Percentiles rank a stretch among this genome's conserved stretches.
Conservation (phyloP, 2,888 invertebrate genomes). For the Scaptomyza reducta region DNA sequence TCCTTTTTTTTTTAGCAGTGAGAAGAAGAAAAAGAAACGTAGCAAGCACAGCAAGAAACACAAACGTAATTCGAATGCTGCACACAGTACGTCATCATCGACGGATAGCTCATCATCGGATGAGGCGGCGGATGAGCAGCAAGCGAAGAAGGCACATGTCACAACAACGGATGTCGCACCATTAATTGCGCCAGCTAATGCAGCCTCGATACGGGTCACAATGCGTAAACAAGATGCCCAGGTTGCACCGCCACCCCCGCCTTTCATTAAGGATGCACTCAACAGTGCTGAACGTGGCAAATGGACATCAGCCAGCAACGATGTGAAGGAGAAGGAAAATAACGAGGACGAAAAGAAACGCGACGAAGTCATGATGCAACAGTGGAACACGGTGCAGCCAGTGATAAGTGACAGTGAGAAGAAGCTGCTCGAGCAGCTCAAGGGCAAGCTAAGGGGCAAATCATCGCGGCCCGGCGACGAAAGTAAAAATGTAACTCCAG, state of each 20-base stretch:
- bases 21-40: constrained; percentile 85
- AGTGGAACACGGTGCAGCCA: constrained; percentile 86
- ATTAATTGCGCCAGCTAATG: constrained; percentile 50
- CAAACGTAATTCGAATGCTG: constrained; percentile 63
- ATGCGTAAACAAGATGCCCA: constrained; percentile 85
- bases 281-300: constrained; percentile 64
- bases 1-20: constrained; percentile 75
- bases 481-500: constrained; percentile 58
- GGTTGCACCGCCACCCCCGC: constrained; percentile 60
- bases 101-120: constrained; percentile 75
- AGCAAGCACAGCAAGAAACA: constrained; percentile 85
- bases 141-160: constrained; percentile 53
- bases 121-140: constrained; percentile 58
- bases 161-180: constrained; percentile 19
- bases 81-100: constrained; percentile 68
- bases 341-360: constrained; percentile 76
- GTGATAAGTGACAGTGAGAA: constrained; percentile 86
- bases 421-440: constrained; percentile 85
- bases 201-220: constrained; percentile 87
- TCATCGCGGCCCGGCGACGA: constrained; percentile 61
- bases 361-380: constrained; percentile 86
- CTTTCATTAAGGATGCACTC: constrained; percentile 54
- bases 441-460: constrained; percentile 82
- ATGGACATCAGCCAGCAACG: constrained; percentile 81
- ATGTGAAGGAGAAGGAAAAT: constrained; percentile 46